These are phyloP conservation scores for Heterotis niloticus DNA, from an alignment of 2,113 vertebrate species.

Conservation along the genomic window DNA sequence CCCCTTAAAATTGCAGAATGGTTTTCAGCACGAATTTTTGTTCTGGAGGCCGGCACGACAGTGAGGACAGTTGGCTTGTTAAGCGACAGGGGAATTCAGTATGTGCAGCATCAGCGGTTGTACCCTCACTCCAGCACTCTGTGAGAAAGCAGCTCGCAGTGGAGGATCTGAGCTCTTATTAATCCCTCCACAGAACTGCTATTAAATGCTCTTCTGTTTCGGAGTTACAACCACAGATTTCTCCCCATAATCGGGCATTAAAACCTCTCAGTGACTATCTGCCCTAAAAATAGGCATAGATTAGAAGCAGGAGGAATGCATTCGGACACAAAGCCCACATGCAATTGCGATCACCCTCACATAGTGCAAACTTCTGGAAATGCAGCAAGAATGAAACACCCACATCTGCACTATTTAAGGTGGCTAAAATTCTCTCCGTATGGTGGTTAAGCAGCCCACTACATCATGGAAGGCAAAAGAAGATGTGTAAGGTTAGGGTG, in stretches of 20 bases:
- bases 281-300: constrained; percentile 3
- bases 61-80: no score
- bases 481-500: no score
- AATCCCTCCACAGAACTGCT: neutral
- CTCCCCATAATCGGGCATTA: neutral
- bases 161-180: neutral
- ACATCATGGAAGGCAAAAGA: no score
- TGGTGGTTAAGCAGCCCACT: no score
- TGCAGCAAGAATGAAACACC: neutral
- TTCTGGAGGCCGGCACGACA: no score
- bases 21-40: no score
- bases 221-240: neutral
- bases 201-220: neutral
- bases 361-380: neutral
- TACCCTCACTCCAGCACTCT: neutral
- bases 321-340: neutral
- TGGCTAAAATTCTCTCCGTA: no score
- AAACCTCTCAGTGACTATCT: neutral
- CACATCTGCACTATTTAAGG: no score
- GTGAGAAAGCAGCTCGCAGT: no score
- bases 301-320: no score
- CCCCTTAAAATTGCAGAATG: no score
- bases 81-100: no score
- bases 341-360: neutral
- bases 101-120: neutral